Conservation (phyloP, 2,113 vertebrate genomes). For the Perca fluviatilis region DNA sequence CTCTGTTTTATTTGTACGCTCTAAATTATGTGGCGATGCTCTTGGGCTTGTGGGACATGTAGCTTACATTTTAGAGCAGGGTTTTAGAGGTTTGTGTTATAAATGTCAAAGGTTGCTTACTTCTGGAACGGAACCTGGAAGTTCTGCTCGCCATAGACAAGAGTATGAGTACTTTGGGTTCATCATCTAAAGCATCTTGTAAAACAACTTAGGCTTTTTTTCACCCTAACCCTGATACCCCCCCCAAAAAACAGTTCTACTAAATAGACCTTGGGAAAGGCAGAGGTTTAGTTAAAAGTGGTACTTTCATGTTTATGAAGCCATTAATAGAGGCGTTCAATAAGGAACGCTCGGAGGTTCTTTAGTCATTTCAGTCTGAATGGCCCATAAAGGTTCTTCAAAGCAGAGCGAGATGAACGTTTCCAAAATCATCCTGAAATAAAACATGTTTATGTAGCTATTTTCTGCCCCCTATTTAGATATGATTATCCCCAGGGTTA, state of each 20-base stretch:
- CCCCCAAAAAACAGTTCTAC: not conserved
- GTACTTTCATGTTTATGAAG: not conserved
- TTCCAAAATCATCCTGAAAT: slow-evolving; percentile 7
- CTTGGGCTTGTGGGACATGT: not conserved
- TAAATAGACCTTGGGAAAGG: too few species aligned
- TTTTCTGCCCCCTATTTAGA: slow-evolving; percentile 10
- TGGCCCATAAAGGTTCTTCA: not conserved
- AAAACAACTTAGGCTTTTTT: not conserved
- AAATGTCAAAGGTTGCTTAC: not conserved
- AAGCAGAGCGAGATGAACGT: not conserved
- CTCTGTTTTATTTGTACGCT: too few species aligned
- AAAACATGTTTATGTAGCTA: not conserved
- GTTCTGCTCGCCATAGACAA: not conserved
- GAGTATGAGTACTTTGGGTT: not conserved
- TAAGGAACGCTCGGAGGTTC: too few species aligned
- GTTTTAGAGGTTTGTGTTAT: too few species aligned
- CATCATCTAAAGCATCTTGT: not conserved
- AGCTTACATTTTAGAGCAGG: too few species aligned
- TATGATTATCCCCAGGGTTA: not conserved
- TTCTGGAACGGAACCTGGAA: too few species aligned
- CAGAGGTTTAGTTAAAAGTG: not conserved
- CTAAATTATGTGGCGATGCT: not conserved
- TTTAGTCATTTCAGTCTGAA: not conserved
- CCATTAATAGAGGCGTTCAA: not conserved
- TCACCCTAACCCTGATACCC: too few species aligned